phyloP scores from a whole-genome alignment of 1,140 invertebrate species.

The Pseudomyrmex concolor region DNA sequence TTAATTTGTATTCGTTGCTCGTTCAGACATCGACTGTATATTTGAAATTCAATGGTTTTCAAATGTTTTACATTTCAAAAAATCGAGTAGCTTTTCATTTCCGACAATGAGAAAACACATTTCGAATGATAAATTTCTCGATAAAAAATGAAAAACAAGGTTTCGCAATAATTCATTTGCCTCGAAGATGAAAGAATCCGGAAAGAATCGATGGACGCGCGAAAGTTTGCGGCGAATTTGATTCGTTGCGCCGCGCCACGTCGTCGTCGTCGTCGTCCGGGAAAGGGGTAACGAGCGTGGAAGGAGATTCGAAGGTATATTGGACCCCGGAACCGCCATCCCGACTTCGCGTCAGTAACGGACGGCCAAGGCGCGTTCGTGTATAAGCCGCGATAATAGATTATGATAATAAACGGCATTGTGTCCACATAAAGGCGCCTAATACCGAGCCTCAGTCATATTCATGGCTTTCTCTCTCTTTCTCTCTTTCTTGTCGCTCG shows the following conservation, averaged over 20 bases:
- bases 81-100: too few relatives aligned
- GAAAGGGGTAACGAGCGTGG: conserved; percentile 54
- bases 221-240: conserved; percentile 25
- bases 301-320: conserved; percentile 60
- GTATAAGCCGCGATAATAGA: conserved; percentile 81
- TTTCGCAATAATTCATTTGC: neutral
- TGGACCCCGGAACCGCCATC: conserved; percentile 9
- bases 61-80: neutral
- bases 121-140: too few relatives aligned
- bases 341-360: conserved; percentile 62
- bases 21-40: neutral
- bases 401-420: conserved; percentile 84
- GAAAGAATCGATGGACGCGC: neutral
- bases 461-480: conserved; percentile 60
- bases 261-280: too few relatives aligned
- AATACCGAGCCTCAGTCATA: conserved; percentile 68
- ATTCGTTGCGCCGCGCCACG: conserved; percentile 1
- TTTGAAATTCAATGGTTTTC: neutral
- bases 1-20: conserved; percentile 42
- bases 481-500: conserved; percentile 41
- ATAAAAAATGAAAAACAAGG: neutral
- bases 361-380: conserved; percentile 67
- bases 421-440: conserved; percentile 79
- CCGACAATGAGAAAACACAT: too few relatives aligned
- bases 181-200: neutral